Evolutionary conservation across 2,888 invertebrate species (phyloP), one percentile per base, ranked within the genome.

Genomic region (Stenolophus ochropezus): DNA sequence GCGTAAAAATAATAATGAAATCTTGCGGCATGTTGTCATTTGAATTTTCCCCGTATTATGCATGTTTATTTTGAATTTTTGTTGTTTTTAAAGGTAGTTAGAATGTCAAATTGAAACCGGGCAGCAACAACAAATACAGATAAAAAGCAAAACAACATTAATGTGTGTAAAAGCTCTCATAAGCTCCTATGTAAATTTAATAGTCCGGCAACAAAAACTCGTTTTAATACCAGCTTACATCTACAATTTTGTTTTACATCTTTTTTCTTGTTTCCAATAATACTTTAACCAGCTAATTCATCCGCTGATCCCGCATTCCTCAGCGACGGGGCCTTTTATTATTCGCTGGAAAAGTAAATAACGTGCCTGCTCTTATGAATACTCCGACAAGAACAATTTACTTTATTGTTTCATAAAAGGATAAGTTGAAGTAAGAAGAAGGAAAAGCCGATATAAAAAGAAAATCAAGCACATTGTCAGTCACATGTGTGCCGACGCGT

Each of bases 401-500:
- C 71, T 71, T 71, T 27, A 71, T 47, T 71, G 71, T 71, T 71
- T 42, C 47, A 47, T 71, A 71, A 71, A 42, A 71, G 47, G 20
- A 42, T 42, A 71, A 71, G 42, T 71, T 71, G 71, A 71, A 71
- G 42, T 71, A 71, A 47, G 42, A 42, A 71, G 8, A 20, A 56
- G 56, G 11, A 33, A 71, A 73, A 73, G 20, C 73, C 23, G 23
- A 73, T 21, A 73, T 42, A 73, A 73, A 73, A 47, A 73, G 73
- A 69, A 69, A 69, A 69, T 69, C 42, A 69, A 47, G 73, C 73
- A 73, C 23, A 73, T 73, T 73, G 49, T 49, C 73, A 73, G 73
- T 49, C 73, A 18, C 56, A 53, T 58, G 76, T 76, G 76, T 58
- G 74, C 16, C 23, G 73, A 73, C 73, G 49, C 73, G 73, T 73